These are phyloP conservation scores for Stichodactyla mertensii DNA, from an alignment of 64 coral and sea anemone species.

Conservation along the genomic window DNA sequence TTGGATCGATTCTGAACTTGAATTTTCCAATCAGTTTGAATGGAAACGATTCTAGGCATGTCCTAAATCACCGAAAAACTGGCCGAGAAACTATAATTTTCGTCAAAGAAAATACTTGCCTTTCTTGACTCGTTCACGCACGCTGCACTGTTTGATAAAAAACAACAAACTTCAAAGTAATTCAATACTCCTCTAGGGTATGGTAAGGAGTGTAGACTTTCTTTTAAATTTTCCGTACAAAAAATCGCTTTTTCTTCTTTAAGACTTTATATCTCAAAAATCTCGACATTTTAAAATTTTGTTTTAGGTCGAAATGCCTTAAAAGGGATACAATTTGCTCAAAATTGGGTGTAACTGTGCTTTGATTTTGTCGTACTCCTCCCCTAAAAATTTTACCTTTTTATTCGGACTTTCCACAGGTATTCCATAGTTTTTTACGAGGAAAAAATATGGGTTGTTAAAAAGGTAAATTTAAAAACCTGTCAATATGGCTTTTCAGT, in stretches of 20 bases:
- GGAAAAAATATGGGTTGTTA: background rate
- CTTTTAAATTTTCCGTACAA: background rate
- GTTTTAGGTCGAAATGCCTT: background rate
- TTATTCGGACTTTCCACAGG: background rate
- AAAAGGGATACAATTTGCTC: background rate
- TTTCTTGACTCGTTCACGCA: background rate
- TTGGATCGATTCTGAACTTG: background rate
- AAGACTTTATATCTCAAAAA: background rate
- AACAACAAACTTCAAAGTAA: conserved; percentile 8
- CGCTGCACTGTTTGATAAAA: conserved; percentile 8
- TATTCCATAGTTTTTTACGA: background rate
- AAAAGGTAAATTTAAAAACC: too few species aligned
- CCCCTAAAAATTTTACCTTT: background rate
- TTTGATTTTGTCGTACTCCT: background rate
- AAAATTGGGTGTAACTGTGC: background rate
- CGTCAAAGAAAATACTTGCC: background rate
- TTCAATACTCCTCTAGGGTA: background rate
- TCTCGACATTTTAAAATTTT: background rate
- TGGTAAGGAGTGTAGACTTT: background rate
- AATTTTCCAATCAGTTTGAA: background rate
- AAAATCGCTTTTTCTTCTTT: background rate
- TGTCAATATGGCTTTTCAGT: too few species aligned
- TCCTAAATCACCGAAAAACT: background rate
- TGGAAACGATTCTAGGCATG: background rate
- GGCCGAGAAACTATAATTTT: background rate